Evolutionary conservation across 2,797 vertebrate species (phyloP).

Genomic region (Etheostoma perlongum): DNA sequence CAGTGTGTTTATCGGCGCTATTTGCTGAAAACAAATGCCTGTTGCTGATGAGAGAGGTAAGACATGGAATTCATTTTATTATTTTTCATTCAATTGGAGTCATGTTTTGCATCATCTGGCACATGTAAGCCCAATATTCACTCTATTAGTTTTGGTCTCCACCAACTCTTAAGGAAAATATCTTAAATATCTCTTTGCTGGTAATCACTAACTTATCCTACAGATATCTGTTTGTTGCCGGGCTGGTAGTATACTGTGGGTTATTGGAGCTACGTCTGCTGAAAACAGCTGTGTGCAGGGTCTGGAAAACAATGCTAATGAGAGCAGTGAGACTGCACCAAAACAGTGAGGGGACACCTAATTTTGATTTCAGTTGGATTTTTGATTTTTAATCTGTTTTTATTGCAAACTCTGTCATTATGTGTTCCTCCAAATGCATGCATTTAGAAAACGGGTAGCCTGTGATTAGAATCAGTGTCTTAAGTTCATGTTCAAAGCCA

Average conservation of each 20-base stretch:
- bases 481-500: conserved; percentile 7
- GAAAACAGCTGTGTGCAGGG: not conserved
- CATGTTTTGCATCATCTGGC: not conserved
- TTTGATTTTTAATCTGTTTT: not conserved
- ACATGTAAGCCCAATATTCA: not conserved
- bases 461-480: conserved; percentile 16
- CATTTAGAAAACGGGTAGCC: not conserved
- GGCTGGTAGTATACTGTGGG: not conserved
- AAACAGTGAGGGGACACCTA: not conserved
- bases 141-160: not conserved
- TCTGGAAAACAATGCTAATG: not conserved
- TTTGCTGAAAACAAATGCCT: too few species aligned
- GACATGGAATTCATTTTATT: too few species aligned
- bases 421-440: not conserved
- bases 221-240: not conserved
- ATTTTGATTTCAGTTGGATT: not conserved
- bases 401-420: not conserved
- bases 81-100: not conserved
- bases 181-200: too few species aligned
- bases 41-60: too few species aligned
- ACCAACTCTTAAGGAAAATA: not conserved
- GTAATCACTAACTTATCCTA: not conserved
- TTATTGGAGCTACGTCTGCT: not conserved
- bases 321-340: not conserved
- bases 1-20: not conserved